Conservation (phyloP, 1,140 invertebrate species). For the Sarcophaga bullata region DNA sequence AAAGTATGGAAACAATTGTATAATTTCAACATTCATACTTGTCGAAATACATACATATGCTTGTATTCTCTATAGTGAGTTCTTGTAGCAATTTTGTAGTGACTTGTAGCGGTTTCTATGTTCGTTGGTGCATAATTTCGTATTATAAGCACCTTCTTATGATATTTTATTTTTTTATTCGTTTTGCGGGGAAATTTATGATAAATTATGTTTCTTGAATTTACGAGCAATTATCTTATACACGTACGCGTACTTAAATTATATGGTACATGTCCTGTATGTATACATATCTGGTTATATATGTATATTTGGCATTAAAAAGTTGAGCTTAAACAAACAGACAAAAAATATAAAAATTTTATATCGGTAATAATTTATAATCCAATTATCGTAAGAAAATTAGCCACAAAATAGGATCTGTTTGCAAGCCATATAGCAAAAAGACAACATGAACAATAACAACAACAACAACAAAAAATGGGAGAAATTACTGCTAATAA, state of each 20-base stretch:
- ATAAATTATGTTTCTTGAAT: conserved; percentile 34
- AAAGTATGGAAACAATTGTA: background rate
- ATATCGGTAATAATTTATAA: conserved; percentile 37
- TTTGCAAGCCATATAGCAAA: background rate
- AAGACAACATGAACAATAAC: background rate
- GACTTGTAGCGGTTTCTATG: no score
- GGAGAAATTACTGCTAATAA: background rate
- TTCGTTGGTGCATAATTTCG: no score
- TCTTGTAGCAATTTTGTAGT: no score
- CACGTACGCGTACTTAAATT: conserved; percentile 33
- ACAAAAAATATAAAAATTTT: conserved; percentile 39
- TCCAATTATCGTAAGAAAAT: conserved; percentile 35
- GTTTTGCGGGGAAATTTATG: background rate
- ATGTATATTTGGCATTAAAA: no score
- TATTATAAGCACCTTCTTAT: no score
- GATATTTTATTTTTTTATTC: no score
- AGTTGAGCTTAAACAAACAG: background rate
- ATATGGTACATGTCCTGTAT: background rate
- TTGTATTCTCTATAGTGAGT: background rate
- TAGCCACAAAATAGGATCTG: conserved; percentile 36
- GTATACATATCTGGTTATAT: background rate
- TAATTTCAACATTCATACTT: conserved; percentile 5
- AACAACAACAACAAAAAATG: conserved; percentile 1
- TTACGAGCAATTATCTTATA: conserved; percentile 36
- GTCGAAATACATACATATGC: no score